A percentile compares a stretch with the other conserved stretches of the same genome.
Evolutionary conservation across 1,140 invertebrate genomes (phyloP).

Genomic region (Pseudobourletiella spinata): DNA sequence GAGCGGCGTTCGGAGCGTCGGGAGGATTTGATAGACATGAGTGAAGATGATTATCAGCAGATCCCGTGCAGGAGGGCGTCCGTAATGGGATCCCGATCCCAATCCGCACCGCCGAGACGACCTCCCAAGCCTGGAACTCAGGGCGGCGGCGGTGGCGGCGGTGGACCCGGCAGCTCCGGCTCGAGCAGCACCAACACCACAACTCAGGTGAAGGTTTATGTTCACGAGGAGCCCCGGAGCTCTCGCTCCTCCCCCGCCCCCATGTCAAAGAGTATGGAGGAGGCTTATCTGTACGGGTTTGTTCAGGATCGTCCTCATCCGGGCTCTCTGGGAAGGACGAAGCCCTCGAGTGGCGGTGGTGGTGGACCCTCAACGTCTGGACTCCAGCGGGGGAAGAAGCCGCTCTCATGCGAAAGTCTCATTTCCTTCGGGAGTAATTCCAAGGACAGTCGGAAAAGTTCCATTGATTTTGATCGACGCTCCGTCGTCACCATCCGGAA

Average conservation of each 20-base stretch:
- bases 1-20: not conserved
- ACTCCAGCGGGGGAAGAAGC: conserved; percentile 11
- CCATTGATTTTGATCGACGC: conserved; percentile 34
- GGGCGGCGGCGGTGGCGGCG: not conserved
- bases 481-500: conserved; percentile 31
- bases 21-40: conserved; percentile 13
- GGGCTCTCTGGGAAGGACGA: conserved; percentile 28
- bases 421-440: conserved; percentile 24
- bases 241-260: conserved; percentile 27
- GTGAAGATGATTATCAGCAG: conserved; percentile 53
- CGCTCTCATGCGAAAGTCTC: conserved; percentile 28
- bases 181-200: not conserved
- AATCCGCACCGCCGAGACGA: conserved; percentile 26
- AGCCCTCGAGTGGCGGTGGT: conserved; percentile 22
- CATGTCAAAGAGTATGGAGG: conserved; percentile 26
- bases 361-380: conserved; percentile 28
- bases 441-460: conserved; percentile 30
- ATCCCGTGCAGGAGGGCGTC: conserved; percentile 43
- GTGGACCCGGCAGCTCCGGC: not conserved
- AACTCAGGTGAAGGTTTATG: conserved; percentile 45
- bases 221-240: conserved; percentile 41
- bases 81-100: conserved; percentile 1
- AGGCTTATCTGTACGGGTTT: conserved; percentile 34
- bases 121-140: conserved; percentile 6
- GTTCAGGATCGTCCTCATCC: conserved; percentile 8